These are phyloP conservation scores for Argentina silus DNA, from an alignment of 2,797 vertebrate genomes.

Conservation along the genomic window DNA sequence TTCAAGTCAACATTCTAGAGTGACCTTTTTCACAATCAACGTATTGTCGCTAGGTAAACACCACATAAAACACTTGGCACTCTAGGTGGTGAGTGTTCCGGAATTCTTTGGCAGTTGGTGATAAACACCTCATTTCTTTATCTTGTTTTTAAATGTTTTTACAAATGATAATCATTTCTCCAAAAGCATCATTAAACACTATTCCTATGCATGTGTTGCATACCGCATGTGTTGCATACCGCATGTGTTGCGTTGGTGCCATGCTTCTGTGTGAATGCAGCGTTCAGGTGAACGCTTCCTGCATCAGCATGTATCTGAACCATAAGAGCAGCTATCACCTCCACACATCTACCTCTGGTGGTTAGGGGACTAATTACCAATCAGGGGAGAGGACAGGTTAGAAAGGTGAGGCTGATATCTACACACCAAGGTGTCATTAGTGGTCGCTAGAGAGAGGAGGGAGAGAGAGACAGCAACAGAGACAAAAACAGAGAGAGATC, in stretches of 20 bases:
- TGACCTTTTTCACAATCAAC: too few relatives aligned
- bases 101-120: too few relatives aligned
- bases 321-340: background rate
- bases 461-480: constrained; percentile 17
- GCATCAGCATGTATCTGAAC: background rate
- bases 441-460: background rate
- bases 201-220: background rate
- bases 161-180: too few relatives aligned
- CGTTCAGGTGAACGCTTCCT: background rate
- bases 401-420: background rate
- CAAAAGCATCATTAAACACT: too few relatives aligned
- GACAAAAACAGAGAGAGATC: background rate
- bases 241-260: background rate
- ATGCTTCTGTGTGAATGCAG: background rate
- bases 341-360: background rate
- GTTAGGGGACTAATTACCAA: background rate
- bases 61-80: too few relatives aligned
- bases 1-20: too few relatives aligned
- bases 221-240: background rate
- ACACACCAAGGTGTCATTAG: background rate
- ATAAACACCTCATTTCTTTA: too few relatives aligned
- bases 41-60: too few relatives aligned
- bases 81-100: too few relatives aligned
- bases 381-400: background rate
- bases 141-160: too few relatives aligned